Evolutionary conservation across 2,113 vertebrate species (phyloP).

Genomic region (Calypte anna): DNA sequence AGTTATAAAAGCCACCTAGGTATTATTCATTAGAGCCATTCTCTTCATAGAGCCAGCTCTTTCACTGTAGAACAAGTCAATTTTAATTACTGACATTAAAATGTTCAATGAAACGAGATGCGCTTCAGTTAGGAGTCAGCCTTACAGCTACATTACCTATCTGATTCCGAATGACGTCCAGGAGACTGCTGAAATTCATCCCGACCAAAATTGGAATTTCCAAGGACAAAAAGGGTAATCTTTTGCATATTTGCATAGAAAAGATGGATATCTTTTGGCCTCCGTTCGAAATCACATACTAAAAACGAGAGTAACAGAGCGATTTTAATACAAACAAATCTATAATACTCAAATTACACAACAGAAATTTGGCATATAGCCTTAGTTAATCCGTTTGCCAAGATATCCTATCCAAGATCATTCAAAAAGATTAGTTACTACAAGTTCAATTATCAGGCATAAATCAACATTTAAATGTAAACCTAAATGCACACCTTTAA

Average conservation of each 20-base stretch:
- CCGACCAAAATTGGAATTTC: constrained; percentile 35
- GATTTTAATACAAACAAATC: neutral
- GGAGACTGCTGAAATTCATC: constrained; percentile 58
- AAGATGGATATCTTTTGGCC: constrained; percentile 83
- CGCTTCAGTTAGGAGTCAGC: neutral
- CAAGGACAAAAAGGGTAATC: constrained; percentile 83
- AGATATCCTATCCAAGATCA: neutral
- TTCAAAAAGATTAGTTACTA: neutral
- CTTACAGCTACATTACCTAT: constrained; percentile 76
- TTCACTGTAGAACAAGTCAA: neutral
- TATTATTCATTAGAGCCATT: neutral
- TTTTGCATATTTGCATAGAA: constrained; percentile 90
- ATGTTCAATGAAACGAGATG: neutral
- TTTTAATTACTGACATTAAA: neutral
- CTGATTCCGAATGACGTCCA: constrained; percentile 9
- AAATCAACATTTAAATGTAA: neutral
- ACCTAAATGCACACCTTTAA: neutral
- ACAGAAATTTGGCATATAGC: neutral
- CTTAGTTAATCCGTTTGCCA: neutral
- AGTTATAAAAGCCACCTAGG: neutral
- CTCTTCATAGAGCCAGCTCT: neutral
- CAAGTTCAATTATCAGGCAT: neutral
- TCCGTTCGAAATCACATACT: constrained; percentile 88
- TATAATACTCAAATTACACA: neutral
- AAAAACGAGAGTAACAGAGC: neutral